Evolutionary conservation across 2,797 vertebrate genomes (phyloP), one percentile per base, ranked within the genome.

Genomic region (Amblyraja radiata): DNA sequence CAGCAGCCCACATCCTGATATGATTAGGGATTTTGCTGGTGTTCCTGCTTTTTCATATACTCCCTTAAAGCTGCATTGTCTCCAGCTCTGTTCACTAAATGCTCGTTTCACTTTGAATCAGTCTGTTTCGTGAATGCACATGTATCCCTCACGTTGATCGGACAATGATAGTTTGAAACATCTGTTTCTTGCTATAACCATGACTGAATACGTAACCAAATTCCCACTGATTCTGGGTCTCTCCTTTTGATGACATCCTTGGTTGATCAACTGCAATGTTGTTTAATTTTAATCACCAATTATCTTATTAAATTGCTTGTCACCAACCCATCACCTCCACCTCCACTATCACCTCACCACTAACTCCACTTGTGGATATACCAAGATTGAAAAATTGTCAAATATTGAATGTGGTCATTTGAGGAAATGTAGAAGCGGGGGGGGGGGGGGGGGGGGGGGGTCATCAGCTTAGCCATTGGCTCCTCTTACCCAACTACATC

Each of bases 1-100:
- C 71, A 92, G 71, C 90, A 92, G 90, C 90, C 90, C 90, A 92
- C 90, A 92, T 92, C 90, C 90, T 92, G 90, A 92, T 92, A 92
- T 92, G 90, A 92, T 92, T 92, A 92, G 90, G 90, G 90, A 92
- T 76, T 92, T 92, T 76, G 71, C 90, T 92, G 71, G 71, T 90
- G 63, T 92, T 92, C 90, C 39, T 92, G 90, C 73, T 92, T 92
- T 92, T 92, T 73, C 90, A 92, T 92, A 54, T 74, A 28, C 68
- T 92, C 68, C 90, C 90, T 92, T 92, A 92, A 92, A 92, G 90
- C 90, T 74, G 90, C 90, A 92, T 71, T 76, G 25, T 92, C 90
- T 71, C 90, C 71, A 73, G 13, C n/a, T 32, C 84, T 92, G 71
- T 92, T 92, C 90, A 74, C 36, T 74, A 92, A 88, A 68, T 88